A percentile compares a stretch with the other conserved stretches of the same genome.
These are phyloP conservation scores for Corvus hawaiiensis DNA, from an alignment of 2,113 vertebrate species.

Conservation along the genomic window DNA sequence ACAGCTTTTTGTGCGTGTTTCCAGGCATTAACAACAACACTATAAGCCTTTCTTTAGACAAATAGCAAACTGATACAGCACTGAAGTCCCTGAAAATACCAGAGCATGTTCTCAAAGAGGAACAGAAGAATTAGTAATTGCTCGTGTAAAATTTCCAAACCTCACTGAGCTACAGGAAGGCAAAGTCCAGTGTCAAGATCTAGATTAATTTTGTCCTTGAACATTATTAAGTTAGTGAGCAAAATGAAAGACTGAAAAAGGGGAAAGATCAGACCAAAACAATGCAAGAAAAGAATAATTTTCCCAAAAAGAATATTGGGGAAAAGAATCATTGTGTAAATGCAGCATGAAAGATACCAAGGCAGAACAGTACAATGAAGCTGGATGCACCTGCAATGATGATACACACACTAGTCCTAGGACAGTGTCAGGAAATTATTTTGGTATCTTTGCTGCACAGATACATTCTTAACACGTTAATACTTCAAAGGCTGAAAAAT, in stretches of 20 bases:
- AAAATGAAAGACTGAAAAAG: background rate
- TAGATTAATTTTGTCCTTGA: background rate
- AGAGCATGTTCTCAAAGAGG: background rate
- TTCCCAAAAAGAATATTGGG: background rate
- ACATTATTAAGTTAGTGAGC: background rate
- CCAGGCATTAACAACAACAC: background rate
- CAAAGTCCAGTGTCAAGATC: background rate
- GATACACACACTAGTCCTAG: background rate
- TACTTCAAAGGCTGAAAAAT: slow-evolving; percentile 3
- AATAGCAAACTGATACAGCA: background rate
- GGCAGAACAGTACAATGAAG: background rate
- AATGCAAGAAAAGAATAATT: background rate
- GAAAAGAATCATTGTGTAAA: background rate
- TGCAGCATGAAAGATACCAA: background rate
- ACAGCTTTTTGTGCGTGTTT: background rate
- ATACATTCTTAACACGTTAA: background rate
- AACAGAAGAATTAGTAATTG: background rate
- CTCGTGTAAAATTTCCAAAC: background rate
- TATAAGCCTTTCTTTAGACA: background rate
- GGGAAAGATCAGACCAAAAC: background rate
- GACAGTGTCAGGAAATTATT: background rate
- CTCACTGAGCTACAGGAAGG: background rate
- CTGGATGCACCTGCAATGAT: background rate
- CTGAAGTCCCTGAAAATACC: background rate
- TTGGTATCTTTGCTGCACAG: background rate